Evolutionary conservation across 2,888 invertebrate genomes (phyloP), one percentile per base, ranked within the genome.

Genomic region (Eucriotettix oculatus): DNA sequence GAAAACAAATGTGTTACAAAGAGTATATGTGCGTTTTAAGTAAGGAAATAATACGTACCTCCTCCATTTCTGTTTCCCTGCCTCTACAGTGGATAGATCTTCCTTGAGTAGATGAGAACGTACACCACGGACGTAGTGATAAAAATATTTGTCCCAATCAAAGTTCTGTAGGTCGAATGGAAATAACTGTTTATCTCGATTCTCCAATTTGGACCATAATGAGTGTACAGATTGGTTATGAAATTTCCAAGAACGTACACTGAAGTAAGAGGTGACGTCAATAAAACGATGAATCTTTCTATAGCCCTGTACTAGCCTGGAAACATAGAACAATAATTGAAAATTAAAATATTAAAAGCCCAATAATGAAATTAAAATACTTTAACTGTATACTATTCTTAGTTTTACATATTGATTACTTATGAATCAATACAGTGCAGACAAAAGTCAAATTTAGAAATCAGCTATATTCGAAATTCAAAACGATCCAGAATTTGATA

Each of bases 51-150:
- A 5, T 29, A 29, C 29, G 29, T 29, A 83, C 71, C 80, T 82
- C 64, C 77, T 79, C 64, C 85, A 75, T 67, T 79, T 78, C 57
- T 76, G 77, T 66, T 77, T 76, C 54, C 85, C 88, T 67, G 82
- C 79, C 0, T 85, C 84, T 59, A 90, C 72, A 0, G 87, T 86
- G 0, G 84, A 83, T 2, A 86, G 70, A 17, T 88, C 85, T 69
- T 93, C 92, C 67, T 91, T 90, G 48, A 92, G 73, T 11, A 93
- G 73, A 70, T 87, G 91, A 1, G 84, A 78, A 64, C 91, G 78
- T 55, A 87, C 79, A 3, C 93, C 93, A 71, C 79, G 73, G 10
- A 85, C 74, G 67, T 87, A 88, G 54, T 76, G 79, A 62, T 79
- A 76, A 67, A 87, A 82, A 67, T 85, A 90, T 0, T 77, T 74